Evolutionary conservation across 1,140 invertebrate genomes (phyloP).

Genomic region (Whitmania pigra): DNA sequence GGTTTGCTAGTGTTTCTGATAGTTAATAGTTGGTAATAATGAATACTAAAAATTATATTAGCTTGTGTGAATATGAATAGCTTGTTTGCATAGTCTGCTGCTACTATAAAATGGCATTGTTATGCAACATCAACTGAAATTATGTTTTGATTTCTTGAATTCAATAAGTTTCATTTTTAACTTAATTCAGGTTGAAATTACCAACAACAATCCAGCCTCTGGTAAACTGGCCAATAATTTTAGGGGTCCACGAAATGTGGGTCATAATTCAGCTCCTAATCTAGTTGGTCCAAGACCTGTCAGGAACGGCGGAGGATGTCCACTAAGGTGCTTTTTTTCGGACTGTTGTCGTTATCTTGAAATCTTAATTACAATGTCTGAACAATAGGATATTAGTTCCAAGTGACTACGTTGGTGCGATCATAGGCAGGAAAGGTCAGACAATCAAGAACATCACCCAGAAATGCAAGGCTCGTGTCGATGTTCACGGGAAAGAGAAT

Average conservation of each 20-base stretch:
- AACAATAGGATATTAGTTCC: slow-evolving; percentile 64
- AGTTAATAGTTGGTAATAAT: no score
- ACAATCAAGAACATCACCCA: slow-evolving; percentile 90
- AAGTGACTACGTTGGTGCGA: slow-evolving; percentile 84
- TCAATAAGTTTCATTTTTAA: neutral
- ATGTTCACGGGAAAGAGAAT: slow-evolving; percentile 86
- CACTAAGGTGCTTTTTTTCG: neutral
- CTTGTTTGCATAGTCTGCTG: no score
- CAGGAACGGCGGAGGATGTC: slow-evolving; percentile 3
- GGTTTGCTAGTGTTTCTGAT: slow-evolving; percentile 39
- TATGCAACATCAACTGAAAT: neutral
- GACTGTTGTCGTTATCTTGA: neutral
- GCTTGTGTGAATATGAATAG: no score
- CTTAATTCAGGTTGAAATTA: slow-evolving; percentile 16
- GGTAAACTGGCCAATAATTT: slow-evolving; percentile 12
- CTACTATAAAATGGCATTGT: neutral
- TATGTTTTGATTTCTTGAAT: neutral
- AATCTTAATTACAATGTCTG: neutral
- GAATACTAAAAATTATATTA: no score
- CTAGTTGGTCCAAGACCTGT: neutral
- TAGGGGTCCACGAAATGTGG: neutral
- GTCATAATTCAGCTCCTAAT: neutral
- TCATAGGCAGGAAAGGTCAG: slow-evolving; percentile 84
- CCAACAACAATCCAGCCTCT: slow-evolving; percentile 18
- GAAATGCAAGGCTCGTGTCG: slow-evolving; percentile 73